These are phyloP conservation scores for Itoplectis maculator DNA, from an alignment of 2,888 invertebrate species.

Conservation along the genomic window DNA sequence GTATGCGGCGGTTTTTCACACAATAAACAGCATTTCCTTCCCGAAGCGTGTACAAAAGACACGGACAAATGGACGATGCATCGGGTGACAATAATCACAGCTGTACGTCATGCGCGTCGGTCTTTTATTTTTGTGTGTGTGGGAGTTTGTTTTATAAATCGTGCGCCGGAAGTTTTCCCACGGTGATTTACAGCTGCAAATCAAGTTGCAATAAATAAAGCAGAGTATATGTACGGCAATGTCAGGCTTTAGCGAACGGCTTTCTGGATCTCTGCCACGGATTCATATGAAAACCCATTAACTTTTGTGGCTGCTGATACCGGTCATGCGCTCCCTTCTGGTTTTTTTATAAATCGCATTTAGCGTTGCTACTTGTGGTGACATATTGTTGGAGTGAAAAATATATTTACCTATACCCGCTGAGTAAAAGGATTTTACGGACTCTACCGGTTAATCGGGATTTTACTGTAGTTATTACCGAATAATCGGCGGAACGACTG, in stretches of 20 bases:
- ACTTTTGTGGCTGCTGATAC: constrained; percentile 42
- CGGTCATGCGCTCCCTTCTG: constrained; percentile 36
- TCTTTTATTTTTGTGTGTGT: constrained; percentile 36
- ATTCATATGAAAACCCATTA: constrained; percentile 45
- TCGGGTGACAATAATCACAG: constrained; percentile 63
- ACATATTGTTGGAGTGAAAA: background rate
- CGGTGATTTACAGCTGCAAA: constrained; percentile 38
- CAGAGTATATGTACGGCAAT: constrained; percentile 14
- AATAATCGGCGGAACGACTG: constrained; percentile 1
- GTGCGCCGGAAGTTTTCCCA: background rate
- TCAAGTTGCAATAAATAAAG: constrained; percentile 47
- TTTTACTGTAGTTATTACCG: background rate
- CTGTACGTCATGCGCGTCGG: constrained; percentile 44
- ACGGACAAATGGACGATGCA: constrained; percentile 50
- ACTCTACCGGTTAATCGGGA: no score
- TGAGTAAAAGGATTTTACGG: no score
- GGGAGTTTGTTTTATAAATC: constrained; percentile 39
- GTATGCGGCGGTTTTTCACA: constrained; percentile 27
- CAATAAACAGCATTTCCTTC: constrained; percentile 38
- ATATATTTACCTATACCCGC: background rate
- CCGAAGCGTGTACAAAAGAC: constrained; percentile 39
- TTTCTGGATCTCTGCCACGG: constrained; percentile 60
- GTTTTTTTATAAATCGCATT: constrained; percentile 50
- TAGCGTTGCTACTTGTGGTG: constrained; percentile 25
- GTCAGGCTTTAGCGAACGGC: background rate